Evolutionary conservation across 2,113 vertebrate genomes (phyloP).

Genomic region (Chloroceryle aenea): DNA sequence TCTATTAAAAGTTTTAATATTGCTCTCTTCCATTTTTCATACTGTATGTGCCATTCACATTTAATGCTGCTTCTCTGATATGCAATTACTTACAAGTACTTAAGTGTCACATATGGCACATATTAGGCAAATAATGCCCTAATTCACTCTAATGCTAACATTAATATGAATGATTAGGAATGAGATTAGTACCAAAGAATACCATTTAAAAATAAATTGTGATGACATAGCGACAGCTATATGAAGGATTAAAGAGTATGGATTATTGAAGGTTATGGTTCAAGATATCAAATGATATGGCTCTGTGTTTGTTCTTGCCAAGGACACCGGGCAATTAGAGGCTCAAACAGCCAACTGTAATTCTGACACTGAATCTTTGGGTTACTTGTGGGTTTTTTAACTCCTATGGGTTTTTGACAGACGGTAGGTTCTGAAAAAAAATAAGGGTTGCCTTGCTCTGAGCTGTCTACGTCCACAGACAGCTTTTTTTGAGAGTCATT

Average conservation of each 20-base stretch:
- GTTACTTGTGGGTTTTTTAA: neutral
- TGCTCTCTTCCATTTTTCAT: constrained; percentile 38
- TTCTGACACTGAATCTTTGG: neutral
- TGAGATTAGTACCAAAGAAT: constrained; percentile 57
- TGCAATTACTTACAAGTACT: constrained; percentile 43
- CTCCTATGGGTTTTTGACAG: neutral
- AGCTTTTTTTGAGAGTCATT: neutral
- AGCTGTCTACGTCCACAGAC: neutral
- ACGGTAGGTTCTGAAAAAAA: neutral
- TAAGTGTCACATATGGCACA: constrained; percentile 43
- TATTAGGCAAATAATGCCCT: constrained; percentile 43
- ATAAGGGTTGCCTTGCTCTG: neutral
- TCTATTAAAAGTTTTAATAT: constrained; percentile 52
- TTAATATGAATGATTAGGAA: constrained; percentile 58
- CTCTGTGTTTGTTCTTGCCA: constrained; percentile 25
- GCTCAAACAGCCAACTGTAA: neutral
- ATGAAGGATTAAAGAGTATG: constrained; percentile 46
- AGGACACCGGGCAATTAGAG: constrained; percentile 3
- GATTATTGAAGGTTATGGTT: constrained; percentile 58
- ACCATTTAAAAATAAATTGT: constrained; percentile 41
- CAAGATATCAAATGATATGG: neutral
- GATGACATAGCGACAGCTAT: constrained; percentile 31
- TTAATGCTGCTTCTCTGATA: neutral
- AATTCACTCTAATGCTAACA: constrained; percentile 67
- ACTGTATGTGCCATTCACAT: neutral